Conservation (phyloP, 1,140 invertebrate genomes). For the Orius insidiosus region DNA sequence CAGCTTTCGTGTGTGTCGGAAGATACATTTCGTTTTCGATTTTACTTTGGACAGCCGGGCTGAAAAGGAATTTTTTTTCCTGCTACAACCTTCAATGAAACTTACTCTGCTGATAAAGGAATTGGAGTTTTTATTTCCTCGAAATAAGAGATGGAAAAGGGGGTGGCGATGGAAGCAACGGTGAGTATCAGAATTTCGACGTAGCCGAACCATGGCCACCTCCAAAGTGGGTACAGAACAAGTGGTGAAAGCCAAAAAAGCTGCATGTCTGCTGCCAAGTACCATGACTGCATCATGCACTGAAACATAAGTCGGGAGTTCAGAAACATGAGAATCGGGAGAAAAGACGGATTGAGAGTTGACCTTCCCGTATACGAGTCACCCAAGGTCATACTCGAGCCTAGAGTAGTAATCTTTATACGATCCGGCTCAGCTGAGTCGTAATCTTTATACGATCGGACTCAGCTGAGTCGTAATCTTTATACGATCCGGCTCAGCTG, state of each 20-base stretch:
- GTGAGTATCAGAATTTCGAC: conserved; percentile 7
- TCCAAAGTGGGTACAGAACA: conserved; percentile 28
- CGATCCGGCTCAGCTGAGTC: too few species aligned
- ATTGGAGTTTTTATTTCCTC: conserved; percentile 16
- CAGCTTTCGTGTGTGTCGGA: conserved; percentile 23
- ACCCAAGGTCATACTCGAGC: too few species aligned
- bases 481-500: too few species aligned
- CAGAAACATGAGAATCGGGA: too few species aligned
- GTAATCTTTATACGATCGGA: too few species aligned
- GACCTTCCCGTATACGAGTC: too few species aligned
- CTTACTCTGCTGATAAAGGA: conserved; percentile 17
- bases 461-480: too few species aligned
- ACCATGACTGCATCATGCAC: conserved; percentile 38
- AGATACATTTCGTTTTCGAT: conserved; percentile 16
- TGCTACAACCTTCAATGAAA: not conserved
- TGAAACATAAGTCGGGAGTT: conserved; percentile 20
- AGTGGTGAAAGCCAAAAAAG: conserved; percentile 30
- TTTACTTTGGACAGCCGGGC: conserved; percentile 7
- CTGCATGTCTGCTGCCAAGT: conserved; percentile 35
- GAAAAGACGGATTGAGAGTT: too few species aligned
- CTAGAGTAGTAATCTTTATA: too few species aligned
- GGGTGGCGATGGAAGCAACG: conserved; percentile 12
- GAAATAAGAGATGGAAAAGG: conserved; percentile 12
- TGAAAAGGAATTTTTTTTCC: conserved; percentile 8
- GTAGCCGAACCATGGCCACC: conserved; percentile 22